These are phyloP conservation scores for Falco rusticolus DNA, from an alignment of 2,797 vertebrate species.

Conservation along the genomic window DNA sequence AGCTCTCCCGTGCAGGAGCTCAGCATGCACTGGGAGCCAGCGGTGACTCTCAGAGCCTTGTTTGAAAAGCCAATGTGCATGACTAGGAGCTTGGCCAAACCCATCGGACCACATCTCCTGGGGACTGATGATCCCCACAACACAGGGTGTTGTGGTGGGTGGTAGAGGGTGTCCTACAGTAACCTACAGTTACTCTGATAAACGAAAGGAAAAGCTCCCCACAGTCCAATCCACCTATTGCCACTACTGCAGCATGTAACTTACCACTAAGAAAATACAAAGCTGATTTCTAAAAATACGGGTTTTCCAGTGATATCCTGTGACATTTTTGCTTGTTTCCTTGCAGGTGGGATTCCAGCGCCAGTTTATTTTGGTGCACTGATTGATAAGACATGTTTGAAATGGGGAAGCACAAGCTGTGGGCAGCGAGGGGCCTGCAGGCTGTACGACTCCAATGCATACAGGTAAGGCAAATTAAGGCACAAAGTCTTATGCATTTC, in stretches of 20 bases:
- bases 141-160: too few species aligned
- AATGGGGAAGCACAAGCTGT: slow-evolving; percentile 87
- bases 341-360: slow-evolving; percentile 88
- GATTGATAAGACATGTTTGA: slow-evolving; percentile 90
- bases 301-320: background rate
- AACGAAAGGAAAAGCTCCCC: background rate
- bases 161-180: background rate
- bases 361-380: slow-evolving; percentile 91
- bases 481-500: background rate
- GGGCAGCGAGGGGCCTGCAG: slow-evolving; percentile 89
- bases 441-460: slow-evolving; percentile 83
- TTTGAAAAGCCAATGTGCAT: background rate
- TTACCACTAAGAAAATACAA: background rate
- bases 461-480: slow-evolving; percentile 79
- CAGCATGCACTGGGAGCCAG: background rate
- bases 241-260: background rate
- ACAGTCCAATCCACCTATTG: background rate
- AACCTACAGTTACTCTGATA: background rate
- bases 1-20: background rate
- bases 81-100: background rate
- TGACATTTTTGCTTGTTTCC: background rate
- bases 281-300: background rate
- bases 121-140: background rate
- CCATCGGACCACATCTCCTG: background rate
- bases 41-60: background rate